Conservation (phyloP, 2,888 invertebrate genomes). For the Diarsia mendica region DNA sequence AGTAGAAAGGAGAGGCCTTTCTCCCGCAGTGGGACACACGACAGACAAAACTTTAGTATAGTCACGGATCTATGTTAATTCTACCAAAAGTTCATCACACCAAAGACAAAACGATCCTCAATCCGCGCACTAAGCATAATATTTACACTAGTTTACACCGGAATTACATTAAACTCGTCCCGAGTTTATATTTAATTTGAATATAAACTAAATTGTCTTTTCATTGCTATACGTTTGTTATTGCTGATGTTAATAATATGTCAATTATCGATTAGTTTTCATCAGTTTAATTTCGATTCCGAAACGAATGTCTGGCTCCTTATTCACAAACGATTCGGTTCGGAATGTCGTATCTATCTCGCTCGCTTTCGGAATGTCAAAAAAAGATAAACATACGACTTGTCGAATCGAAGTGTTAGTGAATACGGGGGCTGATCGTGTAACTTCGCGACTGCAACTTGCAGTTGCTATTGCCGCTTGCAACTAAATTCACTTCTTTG, state of each 20-base stretch:
- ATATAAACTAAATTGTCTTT: slow-evolving; percentile 60
- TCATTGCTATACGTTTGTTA: slow-evolving; percentile 55
- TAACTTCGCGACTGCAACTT: slow-evolving; percentile 28
- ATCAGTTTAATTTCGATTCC: not conserved
- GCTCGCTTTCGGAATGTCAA: too few relatives aligned
- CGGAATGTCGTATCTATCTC: too few relatives aligned
- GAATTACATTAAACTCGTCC: slow-evolving; percentile 11
- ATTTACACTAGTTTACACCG: slow-evolving; percentile 57
- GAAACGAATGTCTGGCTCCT: not conserved
- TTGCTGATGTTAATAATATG: slow-evolving; percentile 46
- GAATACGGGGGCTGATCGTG: not conserved
- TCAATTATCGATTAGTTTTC: not conserved
- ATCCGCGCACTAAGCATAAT: slow-evolving; percentile 49
- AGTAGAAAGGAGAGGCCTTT: too few relatives aligned
- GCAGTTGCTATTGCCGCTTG: not conserved
- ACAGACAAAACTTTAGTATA: not conserved
- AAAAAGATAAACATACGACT: too few relatives aligned
- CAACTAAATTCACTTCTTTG: not conserved
- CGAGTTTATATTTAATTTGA: slow-evolving; percentile 12
- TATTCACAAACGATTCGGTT: too few relatives aligned
- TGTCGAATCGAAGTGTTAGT: too few relatives aligned
- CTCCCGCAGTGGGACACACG: too few relatives aligned
- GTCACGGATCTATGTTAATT: not conserved
- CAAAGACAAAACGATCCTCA: slow-evolving; percentile 9
- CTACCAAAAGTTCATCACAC: not conserved